These are phyloP conservation scores for Sterrhoptilus dennistouni DNA, from an alignment of 2,113 vertebrate species.

Conservation along the genomic window DNA sequence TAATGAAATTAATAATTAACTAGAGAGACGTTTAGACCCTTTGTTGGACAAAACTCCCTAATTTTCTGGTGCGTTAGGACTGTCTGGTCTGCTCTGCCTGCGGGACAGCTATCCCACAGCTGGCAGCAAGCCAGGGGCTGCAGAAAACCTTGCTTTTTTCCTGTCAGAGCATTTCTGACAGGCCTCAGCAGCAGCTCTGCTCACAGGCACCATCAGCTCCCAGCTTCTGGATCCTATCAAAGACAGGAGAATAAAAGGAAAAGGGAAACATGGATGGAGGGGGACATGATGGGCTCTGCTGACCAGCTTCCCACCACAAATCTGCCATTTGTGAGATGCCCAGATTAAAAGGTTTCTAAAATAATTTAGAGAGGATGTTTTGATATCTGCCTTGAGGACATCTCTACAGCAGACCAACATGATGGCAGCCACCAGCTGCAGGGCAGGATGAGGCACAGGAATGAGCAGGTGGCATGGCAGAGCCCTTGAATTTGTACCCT, in stretches of 20 bases:
- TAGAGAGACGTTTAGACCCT: background rate
- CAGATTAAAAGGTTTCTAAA: background rate
- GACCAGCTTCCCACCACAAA: background rate
- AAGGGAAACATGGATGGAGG: background rate
- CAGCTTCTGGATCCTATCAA: background rate
- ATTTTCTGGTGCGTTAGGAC: slow-evolving; percentile 8
- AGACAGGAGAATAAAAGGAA: background rate
- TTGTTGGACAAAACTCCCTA: background rate
- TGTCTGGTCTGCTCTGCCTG: background rate
- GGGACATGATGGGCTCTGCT: background rate
- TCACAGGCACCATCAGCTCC: background rate
- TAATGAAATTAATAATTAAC: slow-evolving; percentile 40
- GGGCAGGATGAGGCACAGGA: background rate
- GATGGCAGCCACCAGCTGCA: background rate
- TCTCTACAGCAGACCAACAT: fast-evolving
- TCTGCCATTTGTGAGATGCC: background rate
- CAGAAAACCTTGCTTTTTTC: background rate
- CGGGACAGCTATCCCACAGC: background rate
- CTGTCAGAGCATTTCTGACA: background rate
- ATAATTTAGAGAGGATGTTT: background rate
- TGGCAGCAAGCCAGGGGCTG: background rate
- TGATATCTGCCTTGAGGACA: background rate
- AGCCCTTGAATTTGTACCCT: fast-evolving
- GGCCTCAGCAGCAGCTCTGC: background rate
- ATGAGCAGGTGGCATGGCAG: background rate